Conservation (phyloP, 2,888 invertebrate genomes). For the Epirrhoe tristata region DNA sequence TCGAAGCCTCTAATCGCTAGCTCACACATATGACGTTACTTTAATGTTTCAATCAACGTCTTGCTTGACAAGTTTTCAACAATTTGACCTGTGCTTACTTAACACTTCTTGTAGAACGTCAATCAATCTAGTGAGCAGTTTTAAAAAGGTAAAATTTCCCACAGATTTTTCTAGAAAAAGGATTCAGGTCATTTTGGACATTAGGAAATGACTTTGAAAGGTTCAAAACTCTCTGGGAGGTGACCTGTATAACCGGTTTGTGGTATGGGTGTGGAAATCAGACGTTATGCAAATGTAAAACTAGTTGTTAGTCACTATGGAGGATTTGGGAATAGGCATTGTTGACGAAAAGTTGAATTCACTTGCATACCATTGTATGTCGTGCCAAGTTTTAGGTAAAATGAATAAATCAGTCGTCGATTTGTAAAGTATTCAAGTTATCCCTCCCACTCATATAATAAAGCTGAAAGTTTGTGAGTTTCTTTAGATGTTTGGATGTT, state of each 20-base stretch:
- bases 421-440: no score
- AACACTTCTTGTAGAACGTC: not conserved
- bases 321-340: slow-evolving; percentile 20
- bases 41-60: slow-evolving; percentile 1
- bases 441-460: no score
- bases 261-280: slow-evolving; percentile 28
- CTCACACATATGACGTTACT: slow-evolving; percentile 7
- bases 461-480: no score
- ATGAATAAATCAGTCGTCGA: no score
- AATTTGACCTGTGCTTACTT: slow-evolving; percentile 16
- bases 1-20: not conserved
- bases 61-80: slow-evolving; percentile 23
- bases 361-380: not conserved
- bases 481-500: no score
- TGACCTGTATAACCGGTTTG: slow-evolving; percentile 30
- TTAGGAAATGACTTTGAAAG: slow-evolving; percentile 39
- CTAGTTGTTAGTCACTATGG: slow-evolving; percentile 26
- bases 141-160: no score
- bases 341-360: slow-evolving; percentile 10
- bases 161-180: slow-evolving; percentile 2
- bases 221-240: slow-evolving; percentile 21
- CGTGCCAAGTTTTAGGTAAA: no score
- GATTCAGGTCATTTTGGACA: slow-evolving; percentile 13
- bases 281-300: slow-evolving; percentile 34
- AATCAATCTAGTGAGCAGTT: slow-evolving; percentile 2